Percentiles rank a stretch among this genome's conserved stretches.
Evolutionary conservation across 1,140 invertebrate genomes (phyloP).

Genomic region (Pseudachorutes palmiensis): DNA sequence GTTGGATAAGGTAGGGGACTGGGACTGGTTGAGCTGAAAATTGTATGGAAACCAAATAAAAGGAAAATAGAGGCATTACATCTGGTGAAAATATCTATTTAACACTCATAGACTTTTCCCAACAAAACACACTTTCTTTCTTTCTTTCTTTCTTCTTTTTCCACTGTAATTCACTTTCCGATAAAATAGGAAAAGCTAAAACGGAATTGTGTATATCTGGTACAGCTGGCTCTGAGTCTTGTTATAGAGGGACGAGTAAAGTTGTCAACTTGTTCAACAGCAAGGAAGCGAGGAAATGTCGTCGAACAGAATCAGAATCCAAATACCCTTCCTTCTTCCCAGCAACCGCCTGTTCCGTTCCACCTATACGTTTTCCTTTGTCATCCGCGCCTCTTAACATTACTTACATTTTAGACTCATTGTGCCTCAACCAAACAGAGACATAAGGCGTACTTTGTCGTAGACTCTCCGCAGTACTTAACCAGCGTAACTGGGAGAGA

Average conservation of each 20-base stretch:
- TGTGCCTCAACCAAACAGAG: background rate
- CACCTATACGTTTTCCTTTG: background rate
- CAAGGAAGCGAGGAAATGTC: too few species aligned
- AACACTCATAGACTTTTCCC: slow-evolving; percentile 9
- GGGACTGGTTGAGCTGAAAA: background rate
- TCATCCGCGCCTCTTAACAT: background rate
- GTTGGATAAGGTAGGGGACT: background rate
- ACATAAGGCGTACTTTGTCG: background rate
- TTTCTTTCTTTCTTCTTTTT: too few species aligned
- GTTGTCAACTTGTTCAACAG: background rate
- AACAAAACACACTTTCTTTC: slow-evolving; percentile 10
- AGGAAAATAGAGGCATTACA: slow-evolving; percentile 13
- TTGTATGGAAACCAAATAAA: slow-evolving; percentile 4
- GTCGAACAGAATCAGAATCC: slow-evolving; percentile 5
- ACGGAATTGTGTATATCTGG: background rate
- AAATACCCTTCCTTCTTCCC: background rate
- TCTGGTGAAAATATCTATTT: slow-evolving; percentile 16
- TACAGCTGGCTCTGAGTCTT: too few species aligned
- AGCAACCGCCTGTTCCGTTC: background rate
- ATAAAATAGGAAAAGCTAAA: slow-evolving; percentile 19
- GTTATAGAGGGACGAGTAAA: background rate
- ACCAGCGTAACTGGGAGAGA: too few species aligned
- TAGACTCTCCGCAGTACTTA: too few species aligned
- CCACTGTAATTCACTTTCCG: slow-evolving; percentile 33
- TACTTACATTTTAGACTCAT: background rate